Base-by-base conservation (phyloP, 53 echinoderm and acorn worm species). In the Hippasteria phrygiana region DNA sequence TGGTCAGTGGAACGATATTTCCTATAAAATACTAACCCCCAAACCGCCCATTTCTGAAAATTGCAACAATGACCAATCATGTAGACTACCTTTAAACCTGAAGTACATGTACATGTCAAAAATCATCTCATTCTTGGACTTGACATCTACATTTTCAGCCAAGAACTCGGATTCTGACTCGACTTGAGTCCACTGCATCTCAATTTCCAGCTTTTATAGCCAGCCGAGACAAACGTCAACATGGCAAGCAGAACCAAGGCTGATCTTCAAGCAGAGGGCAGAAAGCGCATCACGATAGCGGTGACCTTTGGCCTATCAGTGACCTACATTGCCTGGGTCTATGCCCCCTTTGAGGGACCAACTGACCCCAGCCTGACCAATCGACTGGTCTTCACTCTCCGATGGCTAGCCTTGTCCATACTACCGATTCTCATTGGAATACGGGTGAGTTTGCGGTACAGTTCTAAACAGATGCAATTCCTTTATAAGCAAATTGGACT, bases 371-470 rank as follows among this genome's bases (percentile, higher is more conserved):
- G 18, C 41, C 2, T 64, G 38, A 45, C 45, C 43, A 31, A 81
- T 45, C 81, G 81, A 5, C 43, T 81, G 42, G 43, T 64, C 35
- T 81, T 81, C 47, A 65, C 81, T 5, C 81, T 81, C 14, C 62
- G 81, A 42, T 81, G 81, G 81, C 46, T 63, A 24, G 64, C 43
- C 26, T 14, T 63, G 4, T 81, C 81, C 0, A 24, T 81, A 1
- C 2, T 81, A 29, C 81, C 81, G 22, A 81, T 63, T 37, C 10
- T 81, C 27, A 17, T 81, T 65, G 81, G 81, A 8, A 56, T 79
- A 4, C 16, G 8, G 0, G 79, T 79, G 14, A 79, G 62, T 78
- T 20, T 0, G 18, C 14, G 6, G 26, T 24, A 6, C 8, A 17
- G 28, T 11, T 24, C 32, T 7, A 0, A 56, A 56, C n/a, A 2